Conservation (phyloP, 2,113 vertebrate genomes). For the Lycaon pictus region DNA sequence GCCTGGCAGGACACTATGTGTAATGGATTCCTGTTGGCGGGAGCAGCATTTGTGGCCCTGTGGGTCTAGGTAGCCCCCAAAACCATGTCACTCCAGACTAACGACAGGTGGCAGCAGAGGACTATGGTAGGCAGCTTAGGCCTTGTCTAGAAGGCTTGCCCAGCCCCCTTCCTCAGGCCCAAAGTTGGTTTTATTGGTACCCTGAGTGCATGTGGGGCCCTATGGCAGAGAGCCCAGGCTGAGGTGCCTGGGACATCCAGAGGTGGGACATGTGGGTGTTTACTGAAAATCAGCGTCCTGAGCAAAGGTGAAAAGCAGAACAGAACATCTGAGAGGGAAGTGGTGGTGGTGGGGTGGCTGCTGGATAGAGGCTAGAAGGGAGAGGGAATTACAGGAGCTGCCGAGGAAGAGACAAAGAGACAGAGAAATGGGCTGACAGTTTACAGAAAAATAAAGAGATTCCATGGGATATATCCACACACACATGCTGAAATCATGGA, state of each 20-base stretch:
- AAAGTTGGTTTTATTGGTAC: not conserved
- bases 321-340: not conserved
- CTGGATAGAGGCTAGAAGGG: not conserved
- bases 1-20: conserved; percentile 66
- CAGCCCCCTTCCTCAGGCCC: not conserved
- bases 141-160: not conserved
- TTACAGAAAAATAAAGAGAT: conserved; percentile 7
- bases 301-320: fast-evolving
- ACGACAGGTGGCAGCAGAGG: conserved; percentile 82
- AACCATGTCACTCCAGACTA: not conserved
- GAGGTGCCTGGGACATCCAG: not conserved
- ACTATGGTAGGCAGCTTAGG: conserved; percentile 4
- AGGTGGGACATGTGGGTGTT: not conserved
- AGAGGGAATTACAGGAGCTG: not conserved
- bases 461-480: not conserved
- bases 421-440: not conserved
- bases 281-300: not conserved
- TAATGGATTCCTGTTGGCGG: conserved; percentile 77
- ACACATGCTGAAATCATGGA: not conserved
- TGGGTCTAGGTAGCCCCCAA: conserved; percentile 19
- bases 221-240: not conserved
- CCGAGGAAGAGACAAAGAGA: not conserved
- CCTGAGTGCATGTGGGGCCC: not conserved
- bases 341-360: not conserved
- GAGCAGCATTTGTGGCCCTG: conserved; percentile 26